phyloP scores from a whole-genome alignment of 2,888 invertebrate genomes.

The Drosophila pseudotakahashii region DNA sequence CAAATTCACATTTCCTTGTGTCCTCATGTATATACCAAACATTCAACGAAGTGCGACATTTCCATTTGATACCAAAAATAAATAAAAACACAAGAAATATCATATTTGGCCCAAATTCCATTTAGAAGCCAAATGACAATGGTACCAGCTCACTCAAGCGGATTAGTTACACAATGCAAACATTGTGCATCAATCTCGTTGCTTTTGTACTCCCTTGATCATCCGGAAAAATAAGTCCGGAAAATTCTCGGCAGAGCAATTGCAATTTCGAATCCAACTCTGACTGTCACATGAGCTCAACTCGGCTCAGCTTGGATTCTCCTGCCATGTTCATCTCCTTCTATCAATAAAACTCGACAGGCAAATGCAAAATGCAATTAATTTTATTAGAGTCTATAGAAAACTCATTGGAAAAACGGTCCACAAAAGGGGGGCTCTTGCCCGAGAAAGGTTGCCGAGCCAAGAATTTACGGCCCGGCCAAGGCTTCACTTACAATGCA shows the following conservation, averaged over 20 bases:
- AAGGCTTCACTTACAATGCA: constrained; percentile 55
- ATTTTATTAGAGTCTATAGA: constrained; percentile 55
- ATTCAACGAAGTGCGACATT: not conserved
- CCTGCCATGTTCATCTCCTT: not conserved
- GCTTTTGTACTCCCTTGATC: not conserved
- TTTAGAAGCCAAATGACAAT: constrained; percentile 10
- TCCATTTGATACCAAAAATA: not conserved
- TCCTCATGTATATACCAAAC: not conserved
- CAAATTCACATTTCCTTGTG: not conserved
- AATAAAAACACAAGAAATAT: not conserved
- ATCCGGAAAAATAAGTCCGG: not conserved
- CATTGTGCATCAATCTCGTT: constrained; percentile 16
- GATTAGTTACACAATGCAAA: constrained; percentile 42
- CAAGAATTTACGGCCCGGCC: constrained; percentile 44
- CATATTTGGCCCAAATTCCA: constrained; percentile 1
- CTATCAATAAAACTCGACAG: constrained; percentile 39
- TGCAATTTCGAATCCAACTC: constrained; percentile 33
- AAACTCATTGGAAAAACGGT: constrained; percentile 46
- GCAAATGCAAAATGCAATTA: constrained; percentile 53
- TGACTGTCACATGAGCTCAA: constrained; percentile 40
- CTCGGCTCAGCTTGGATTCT: constrained; percentile 4
- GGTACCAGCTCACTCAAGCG: constrained; percentile 22
- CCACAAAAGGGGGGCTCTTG: constrained; percentile 1
- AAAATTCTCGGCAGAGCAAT: constrained; percentile 18
- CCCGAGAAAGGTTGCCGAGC: constrained; percentile 2